Evolutionary conservation across 2,888 invertebrate species (phyloP), one percentile per base, ranked within the genome.

Genomic region (Galerucella calmariensis): DNA sequence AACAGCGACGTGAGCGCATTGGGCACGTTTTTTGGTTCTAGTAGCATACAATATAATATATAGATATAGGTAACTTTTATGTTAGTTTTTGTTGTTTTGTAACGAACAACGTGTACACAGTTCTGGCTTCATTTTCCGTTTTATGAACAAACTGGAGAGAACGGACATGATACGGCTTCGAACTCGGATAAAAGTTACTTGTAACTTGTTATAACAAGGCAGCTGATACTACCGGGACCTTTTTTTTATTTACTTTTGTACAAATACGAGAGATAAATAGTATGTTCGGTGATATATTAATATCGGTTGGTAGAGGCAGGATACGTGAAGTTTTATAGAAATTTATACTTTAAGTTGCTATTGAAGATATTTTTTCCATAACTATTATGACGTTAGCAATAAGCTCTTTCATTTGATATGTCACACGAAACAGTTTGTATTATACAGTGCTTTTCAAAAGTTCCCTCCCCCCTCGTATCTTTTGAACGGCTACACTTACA

Each of bases 1-100:
- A n/a, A 48, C 35, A 41, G 35, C 35, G 35, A 35, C 35, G 35
- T 35, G 35, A 41, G 8, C 35, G 51, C 27, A 67, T 51, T 51
- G n/a, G 53, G 35, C 27, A 67, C 51, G 53, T 65, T 48, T 48
- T 46, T 65, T 9, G 35, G 44, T 3, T 24, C 10, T 27, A 20
- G 24, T 10, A 59, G 51, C 27, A 27, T 2, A 27, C 27, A 27
- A 27, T 3, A 27, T 27, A 27, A 27, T 27, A 27, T 3, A 27
- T 27, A 61, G 46, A 61, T 69, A 69, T 69, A 61, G 20, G 20
- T 20, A 20, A 61, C 69, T 69, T 62, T 69, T 69, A 69, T 62
- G 61, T 48, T 61, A 69, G 69, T 69, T 62, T 69, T 69, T 69
- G 69, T 69, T 69, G 46, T 46, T 27, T 24, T 41, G 8, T 8